Base-by-base conservation (phyloP, 2,888 invertebrate genomes). In the Boloria selene region DNA sequence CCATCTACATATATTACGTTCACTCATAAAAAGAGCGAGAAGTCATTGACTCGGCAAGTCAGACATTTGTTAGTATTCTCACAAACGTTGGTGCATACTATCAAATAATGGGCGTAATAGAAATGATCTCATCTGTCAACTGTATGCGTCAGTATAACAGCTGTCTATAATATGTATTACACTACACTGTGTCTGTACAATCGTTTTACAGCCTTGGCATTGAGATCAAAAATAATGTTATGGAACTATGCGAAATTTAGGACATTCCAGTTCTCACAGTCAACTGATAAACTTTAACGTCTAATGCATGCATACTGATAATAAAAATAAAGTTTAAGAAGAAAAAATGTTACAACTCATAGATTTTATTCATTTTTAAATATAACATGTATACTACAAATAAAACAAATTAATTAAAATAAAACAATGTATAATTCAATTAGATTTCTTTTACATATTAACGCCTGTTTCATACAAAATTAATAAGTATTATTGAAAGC, bases 51-150 rank as follows among this genome's bases (percentile, higher is more conserved):
- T 59, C 14, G 26, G 16, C 31, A 31, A 31, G 1, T 31, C 31
- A 49, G 59, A 49, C 59, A 31, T 55, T 18, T 18, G 55, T 13
- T 55, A 38, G 18, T 49, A 18, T 17, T 26, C 17, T 26, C 14
- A 51, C 5, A 47, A 55, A 55, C 38, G 62, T 13, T 44, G 49
- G 50, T 65, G 56, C 56, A 66, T 56, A 38, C 38, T 45, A 38
- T 58, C 52, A 47, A 31, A 45, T 47, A 66, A 56, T 72, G 73
- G 69, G 68, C 68, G 67, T 61, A 64, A 56, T 61, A 45, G 53
- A 54, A 44, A 53, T 69, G 69, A 69, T 64, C 50, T 69, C 69
- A 69, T 69, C 63, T 56, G 67, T 64, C 64, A 64, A 53, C 49
- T 51, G 26, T 38, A 67, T 61, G 67, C 69, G 67, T 69, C 69